These are phyloP conservation scores for Zygaena filipendulae DNA, from an alignment of 2,888 invertebrate genomes.

Conservation along the genomic window DNA sequence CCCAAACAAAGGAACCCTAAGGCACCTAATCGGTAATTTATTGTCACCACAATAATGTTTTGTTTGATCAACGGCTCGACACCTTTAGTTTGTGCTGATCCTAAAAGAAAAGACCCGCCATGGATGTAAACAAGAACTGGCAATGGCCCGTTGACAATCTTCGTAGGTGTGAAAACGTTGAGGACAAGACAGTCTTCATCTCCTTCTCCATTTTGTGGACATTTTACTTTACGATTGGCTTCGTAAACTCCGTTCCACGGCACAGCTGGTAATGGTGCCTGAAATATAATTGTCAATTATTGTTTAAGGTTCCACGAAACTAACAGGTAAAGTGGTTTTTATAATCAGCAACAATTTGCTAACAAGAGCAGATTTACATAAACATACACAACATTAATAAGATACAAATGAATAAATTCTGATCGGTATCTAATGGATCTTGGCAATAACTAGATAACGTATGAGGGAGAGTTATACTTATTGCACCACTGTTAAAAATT, in stretches of 20 bases:
- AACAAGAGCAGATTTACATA: too few species aligned
- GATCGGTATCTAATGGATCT: too few species aligned
- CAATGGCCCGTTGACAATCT: constrained; percentile 9
- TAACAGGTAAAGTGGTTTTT: too few species aligned
- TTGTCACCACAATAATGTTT: constrained; percentile 25
- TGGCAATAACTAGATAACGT: too few species aligned
- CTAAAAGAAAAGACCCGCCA: constrained; percentile 26
- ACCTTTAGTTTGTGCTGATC: constrained; percentile 24
- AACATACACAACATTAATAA: too few species aligned
- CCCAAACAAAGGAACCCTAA: constrained; percentile 29
- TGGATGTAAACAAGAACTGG: constrained; percentile 29
- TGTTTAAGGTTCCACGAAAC: too few species aligned
- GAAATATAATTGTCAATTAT: too few species aligned
- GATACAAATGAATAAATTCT: too few species aligned
- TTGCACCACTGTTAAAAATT: too few species aligned
- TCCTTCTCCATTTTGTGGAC: constrained; percentile 25
- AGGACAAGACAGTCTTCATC: constrained; percentile 28
- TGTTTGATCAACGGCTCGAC: constrained; percentile 24
- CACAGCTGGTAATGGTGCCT: constrained; percentile 21
- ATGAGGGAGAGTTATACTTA: too few species aligned
- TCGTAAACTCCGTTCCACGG: constrained; percentile 22
- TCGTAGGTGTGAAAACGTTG: constrained; percentile 26
- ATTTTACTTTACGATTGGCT: constrained; percentile 22
- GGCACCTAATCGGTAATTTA: constrained; percentile 29
- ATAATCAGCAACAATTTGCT: too few species aligned